Base-by-base conservation (phyloP, 1,140 invertebrate genomes). In the Eupeodes corollae region DNA sequence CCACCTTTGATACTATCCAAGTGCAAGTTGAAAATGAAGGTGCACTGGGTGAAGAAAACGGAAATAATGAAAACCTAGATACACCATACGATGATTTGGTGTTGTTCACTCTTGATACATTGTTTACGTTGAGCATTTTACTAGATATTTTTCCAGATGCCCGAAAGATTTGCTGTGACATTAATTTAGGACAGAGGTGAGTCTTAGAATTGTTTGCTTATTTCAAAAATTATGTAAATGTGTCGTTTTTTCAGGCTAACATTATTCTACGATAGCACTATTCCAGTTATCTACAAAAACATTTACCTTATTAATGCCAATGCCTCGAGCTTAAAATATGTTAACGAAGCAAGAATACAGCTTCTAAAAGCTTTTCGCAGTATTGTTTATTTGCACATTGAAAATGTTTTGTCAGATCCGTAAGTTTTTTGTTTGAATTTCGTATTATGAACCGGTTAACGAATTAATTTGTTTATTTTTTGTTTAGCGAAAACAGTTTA, bases 51-150 rank as follows among this genome's bases (percentile, higher is more conserved):
- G 63, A 61, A 3, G 59, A 60, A 14, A 62, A 62, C 8, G 52
- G 52, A 2, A 42, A 55, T 0, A 56, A 65, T 42, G 51, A 56
- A 0, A 54, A 55, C 33, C 44, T 52, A 13, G 57, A 63, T 42
- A 62, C 61, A 2, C 68, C 74, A 2, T 70, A 86, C 15, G 72
- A 78, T 49, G 83, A 88, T 62, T 62, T 86, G n/a, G 71, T 83
- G n/a, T 56, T 82, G 19, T 83, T 84, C 56, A 56, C 85, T 13
- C 54, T 83, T 48, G 86, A 90, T 60, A 80, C 76, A 33, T 73
- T 79, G 8, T 74, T 78, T 47, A 86, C 81, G 1, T 56, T 88
- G 38, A 71, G 71, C 47, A 58, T 78, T 52, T 82, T 88, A 53
- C 49, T 87, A 34, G 75, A 79, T 26, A 69, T 77, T 19, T 83